phyloP scores from a whole-genome alignment of 1,140 invertebrate genomes.

The Dreissena polymorpha region DNA sequence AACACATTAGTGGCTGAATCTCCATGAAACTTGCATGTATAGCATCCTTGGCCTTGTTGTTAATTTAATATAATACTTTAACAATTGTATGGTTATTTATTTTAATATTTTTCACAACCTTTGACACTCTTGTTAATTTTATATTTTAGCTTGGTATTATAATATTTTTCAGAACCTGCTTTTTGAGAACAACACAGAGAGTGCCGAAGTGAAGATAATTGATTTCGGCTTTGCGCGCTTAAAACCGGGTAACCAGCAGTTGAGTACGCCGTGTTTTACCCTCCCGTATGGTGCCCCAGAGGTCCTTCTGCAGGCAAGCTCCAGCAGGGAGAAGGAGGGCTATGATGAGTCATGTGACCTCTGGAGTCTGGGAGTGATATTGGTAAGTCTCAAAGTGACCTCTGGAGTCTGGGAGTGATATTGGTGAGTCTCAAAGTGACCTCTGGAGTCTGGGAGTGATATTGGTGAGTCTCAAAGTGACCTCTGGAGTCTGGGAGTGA shows the following conservation, averaged over 20 bases:
- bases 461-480: slow-evolving; percentile 95
- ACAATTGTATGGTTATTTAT: too few relatives aligned
- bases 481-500: slow-evolving; percentile 89
- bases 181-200: slow-evolving; percentile 84
- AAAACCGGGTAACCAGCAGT: slow-evolving; percentile 85
- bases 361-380: slow-evolving; percentile 94
- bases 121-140: too few relatives aligned
- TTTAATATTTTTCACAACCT: slow-evolving; percentile 83
- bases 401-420: too few relatives aligned
- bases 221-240: slow-evolving; percentile 95
- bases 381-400: slow-evolving; percentile 81
- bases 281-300: slow-evolving; percentile 95
- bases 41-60: too few relatives aligned
- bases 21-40: too few relatives aligned
- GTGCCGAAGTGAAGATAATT: slow-evolving; percentile 89
- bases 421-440: slow-evolving; percentile 82
- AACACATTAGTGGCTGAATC: too few relatives aligned
- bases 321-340: slow-evolving; percentile 76
- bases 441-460: slow-evolving; percentile 91
- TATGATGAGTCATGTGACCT: slow-evolving; percentile 95
- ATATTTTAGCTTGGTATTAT: too few relatives aligned
- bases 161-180: slow-evolving; percentile 84
- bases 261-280: slow-evolving; percentile 93
- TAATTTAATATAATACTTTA: too few relatives aligned
- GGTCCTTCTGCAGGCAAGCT: slow-evolving; percentile 84